Percentiles rank a stretch among this genome's conserved stretches.
These are phyloP conservation scores for Styela plicata DNA, from an alignment of 23 tunicate genomes.

Conservation along the genomic window DNA sequence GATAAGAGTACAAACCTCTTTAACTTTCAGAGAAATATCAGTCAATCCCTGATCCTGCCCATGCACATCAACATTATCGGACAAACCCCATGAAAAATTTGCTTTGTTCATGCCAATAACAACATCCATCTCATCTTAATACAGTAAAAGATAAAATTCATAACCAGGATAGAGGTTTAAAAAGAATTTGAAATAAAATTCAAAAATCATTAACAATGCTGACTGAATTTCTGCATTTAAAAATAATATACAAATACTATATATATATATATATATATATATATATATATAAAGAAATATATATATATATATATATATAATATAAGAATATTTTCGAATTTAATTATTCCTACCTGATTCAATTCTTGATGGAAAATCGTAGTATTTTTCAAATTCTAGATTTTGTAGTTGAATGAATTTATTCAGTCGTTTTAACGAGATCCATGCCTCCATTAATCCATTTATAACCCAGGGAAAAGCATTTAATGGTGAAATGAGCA, in stretches of 20 bases:
- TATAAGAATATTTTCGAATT: too few relatives aligned
- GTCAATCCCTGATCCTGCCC: slow-evolving; percentile 8
- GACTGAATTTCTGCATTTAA: too few relatives aligned
- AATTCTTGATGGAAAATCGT: slow-evolving; percentile 29
- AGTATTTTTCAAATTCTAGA: slow-evolving; percentile 42
- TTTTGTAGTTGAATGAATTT: slow-evolving; percentile 37
- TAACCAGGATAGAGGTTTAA: too few relatives aligned
- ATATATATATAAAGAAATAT: too few relatives aligned
- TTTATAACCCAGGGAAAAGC: slow-evolving; percentile 99
- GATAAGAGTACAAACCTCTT: neutral
- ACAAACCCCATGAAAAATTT: slow-evolving; percentile 11
- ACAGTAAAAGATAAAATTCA: neutral
- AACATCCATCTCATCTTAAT: slow-evolving; percentile 13
- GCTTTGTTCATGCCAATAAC: slow-evolving; percentile 4
- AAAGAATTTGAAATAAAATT: too few relatives aligned
- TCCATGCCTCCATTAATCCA: slow-evolving; percentile 93
- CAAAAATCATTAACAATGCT: too few relatives aligned
- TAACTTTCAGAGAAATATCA: neutral
- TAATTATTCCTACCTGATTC: neutral
- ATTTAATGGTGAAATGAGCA: slow-evolving; percentile 94
- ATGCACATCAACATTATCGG: neutral
- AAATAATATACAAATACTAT: too few relatives aligned
- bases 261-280: too few relatives aligned
- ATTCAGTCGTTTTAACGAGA: slow-evolving; percentile 66
- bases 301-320: too few relatives aligned